These are phyloP conservation scores for Caracal caracal DNA, from an alignment of 2,113 vertebrate species.

Conservation along the genomic window DNA sequence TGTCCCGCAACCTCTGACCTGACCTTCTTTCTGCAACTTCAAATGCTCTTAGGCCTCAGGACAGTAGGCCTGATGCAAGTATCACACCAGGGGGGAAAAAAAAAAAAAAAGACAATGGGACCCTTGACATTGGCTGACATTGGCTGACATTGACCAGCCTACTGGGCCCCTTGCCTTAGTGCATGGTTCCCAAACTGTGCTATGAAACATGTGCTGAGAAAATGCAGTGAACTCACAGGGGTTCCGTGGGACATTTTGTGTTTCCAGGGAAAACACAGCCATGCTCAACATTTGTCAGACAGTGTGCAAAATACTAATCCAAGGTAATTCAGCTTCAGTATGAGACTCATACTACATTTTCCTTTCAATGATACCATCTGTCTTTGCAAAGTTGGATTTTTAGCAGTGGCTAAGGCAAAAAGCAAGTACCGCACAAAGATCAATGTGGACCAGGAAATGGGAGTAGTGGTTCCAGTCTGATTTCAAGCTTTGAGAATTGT, in stretches of 20 bases:
- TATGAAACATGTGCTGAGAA: too few relatives aligned
- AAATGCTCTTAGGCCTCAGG: not conserved
- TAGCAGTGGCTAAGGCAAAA: not conserved
- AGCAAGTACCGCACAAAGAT: not conserved
- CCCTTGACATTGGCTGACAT: not conserved
- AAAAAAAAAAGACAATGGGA: not conserved
- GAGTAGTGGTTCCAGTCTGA: not conserved
- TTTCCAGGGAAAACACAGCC: not conserved
- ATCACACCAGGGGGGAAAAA: not conserved
- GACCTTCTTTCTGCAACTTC: not conserved
- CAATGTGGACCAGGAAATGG: not conserved
- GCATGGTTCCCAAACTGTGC: not conserved
- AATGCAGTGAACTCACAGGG: not conserved
- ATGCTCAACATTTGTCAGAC: not conserved
- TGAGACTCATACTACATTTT: not conserved
- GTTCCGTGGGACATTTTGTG: not conserved
- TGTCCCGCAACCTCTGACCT: not conserved
- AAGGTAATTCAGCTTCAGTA: not conserved
- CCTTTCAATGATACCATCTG: not conserved
- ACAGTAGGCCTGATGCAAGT: not conserved
- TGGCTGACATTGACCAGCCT: not conserved
- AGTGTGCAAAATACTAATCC: not conserved
- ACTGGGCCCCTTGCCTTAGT: not conserved
- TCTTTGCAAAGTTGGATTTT: slow-evolving; percentile 15
- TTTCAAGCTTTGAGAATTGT: not conserved